A percentile compares a stretch with the other conserved stretches of the same genome.
Evolutionary conservation across 2,113 vertebrate species (phyloP).

Genomic region (Tragelaphus buxtoni): DNA sequence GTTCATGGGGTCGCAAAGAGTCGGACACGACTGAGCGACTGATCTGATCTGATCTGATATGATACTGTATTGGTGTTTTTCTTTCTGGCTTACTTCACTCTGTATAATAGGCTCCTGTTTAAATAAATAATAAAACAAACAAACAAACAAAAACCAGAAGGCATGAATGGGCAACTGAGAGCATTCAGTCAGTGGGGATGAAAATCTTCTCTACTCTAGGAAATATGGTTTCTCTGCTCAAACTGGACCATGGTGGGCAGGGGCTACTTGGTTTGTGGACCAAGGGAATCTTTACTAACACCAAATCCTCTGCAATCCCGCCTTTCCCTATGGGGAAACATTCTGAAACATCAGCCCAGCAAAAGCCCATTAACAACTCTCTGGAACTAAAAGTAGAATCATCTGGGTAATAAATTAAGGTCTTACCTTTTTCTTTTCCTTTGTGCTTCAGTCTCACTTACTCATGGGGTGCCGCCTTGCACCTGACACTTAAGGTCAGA

Average conservation of each 20-base stretch:
- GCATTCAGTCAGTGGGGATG: background rate
- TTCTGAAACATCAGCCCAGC: background rate
- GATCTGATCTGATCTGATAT: too few relatives aligned
- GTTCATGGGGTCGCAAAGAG: too few relatives aligned
- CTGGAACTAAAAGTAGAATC: background rate
- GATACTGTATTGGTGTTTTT: too few relatives aligned
- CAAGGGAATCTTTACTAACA: background rate
- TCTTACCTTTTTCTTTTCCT: background rate
- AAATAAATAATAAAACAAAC: too few relatives aligned
- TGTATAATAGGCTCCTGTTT: too few relatives aligned
- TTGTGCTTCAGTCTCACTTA: background rate
- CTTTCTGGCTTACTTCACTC: too few relatives aligned
- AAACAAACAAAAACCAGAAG: background rate
- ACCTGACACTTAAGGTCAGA: background rate
- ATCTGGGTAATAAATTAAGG: background rate
- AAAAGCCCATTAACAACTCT: background rate
- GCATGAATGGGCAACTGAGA: background rate
- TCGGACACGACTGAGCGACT: too few relatives aligned
- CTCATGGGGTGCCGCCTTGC: background rate
- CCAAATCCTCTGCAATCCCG: background rate
- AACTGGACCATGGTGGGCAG: background rate
- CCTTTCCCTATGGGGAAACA: background rate
- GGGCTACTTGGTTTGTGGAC: background rate
- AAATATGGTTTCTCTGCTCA: background rate
- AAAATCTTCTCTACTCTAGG: background rate